phyloP scores from a whole-genome alignment of 2,113 vertebrate genomes.

The Elaphurus davidianus region DNA sequence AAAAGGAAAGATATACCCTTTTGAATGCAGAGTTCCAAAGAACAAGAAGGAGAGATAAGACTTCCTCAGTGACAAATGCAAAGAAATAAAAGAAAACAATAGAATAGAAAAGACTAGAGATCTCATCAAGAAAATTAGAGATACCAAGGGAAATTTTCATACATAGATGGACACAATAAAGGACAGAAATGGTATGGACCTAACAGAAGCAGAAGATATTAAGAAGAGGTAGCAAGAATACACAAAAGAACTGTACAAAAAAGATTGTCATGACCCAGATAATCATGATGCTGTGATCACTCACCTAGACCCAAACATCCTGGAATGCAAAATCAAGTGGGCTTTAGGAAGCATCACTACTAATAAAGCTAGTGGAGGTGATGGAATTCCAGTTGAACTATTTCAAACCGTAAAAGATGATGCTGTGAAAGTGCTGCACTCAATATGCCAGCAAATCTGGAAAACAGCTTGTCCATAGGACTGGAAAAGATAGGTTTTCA shows the following conservation, averaged over 20 bases:
- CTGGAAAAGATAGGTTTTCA: neutral
- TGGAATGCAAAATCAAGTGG: neutral
- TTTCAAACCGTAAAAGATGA: neutral
- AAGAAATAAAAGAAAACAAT: neutral
- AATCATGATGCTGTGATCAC: rapidly evolving
- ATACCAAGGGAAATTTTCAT: neutral
- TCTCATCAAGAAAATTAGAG: neutral
- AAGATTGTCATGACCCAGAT: neutral
- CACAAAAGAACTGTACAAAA: neutral
- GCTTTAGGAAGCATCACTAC: neutral
- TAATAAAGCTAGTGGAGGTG: neutral
- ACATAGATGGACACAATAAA: neutral
- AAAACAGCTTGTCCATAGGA: neutral
- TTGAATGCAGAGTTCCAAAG: neutral
- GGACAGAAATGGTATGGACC: neutral
- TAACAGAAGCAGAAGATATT: neutral
- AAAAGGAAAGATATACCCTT: neutral
- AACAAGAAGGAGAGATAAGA: neutral
- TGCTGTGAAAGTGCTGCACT: neutral
- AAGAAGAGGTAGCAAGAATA: neutral
- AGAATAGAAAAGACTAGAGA: neutral
- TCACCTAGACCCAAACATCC: neutral
- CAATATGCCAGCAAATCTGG: neutral
- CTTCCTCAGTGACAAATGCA: neutral
- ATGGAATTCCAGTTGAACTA: neutral